Percentiles rank a stretch among this genome's conserved stretches.
phyloP scores from a whole-genome alignment of 37 sponge, comb jelly and placozoan species.

The Cladorhizidae sp. region DNA sequence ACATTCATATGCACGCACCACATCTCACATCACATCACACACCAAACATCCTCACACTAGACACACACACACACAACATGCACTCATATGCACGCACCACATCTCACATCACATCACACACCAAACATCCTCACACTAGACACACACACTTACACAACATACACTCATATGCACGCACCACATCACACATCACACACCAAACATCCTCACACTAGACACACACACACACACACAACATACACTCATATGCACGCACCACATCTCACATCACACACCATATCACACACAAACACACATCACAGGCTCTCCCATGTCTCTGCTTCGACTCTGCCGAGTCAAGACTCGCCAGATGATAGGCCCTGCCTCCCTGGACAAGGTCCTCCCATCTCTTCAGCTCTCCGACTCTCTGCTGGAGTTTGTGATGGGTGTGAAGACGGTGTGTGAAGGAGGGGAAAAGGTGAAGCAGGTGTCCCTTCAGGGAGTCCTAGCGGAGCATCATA shows the following conservation, averaged over 20 bases:
- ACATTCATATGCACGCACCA: no score
- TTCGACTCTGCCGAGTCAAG: slow-evolving; percentile 31
- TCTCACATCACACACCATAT: no score
- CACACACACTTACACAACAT: no score
- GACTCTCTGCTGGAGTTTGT: slow-evolving; percentile 15
- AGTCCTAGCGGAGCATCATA: background rate
- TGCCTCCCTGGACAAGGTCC: background rate
- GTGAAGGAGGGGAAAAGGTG: background rate
- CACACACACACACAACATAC: no score
- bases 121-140: no score
- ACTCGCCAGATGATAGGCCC: slow-evolving; percentile 35
- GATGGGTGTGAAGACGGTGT: slow-evolving; percentile 11
- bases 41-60: no score
- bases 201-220: background rate
- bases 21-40: no score
- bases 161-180: no score
- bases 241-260: no score
- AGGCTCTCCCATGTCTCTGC: slow-evolving; percentile 39
- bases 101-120: no score
- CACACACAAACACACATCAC: background rate
- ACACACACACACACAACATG: slow-evolving; percentile 14
- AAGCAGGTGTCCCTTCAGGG: slow-evolving; percentile 31
- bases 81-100: no score
- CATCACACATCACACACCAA: no score
- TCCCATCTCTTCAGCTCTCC: background rate